Base-by-base conservation (phyloP, 2,888 invertebrate genomes). In the Entomobrya multifasciata region DNA sequence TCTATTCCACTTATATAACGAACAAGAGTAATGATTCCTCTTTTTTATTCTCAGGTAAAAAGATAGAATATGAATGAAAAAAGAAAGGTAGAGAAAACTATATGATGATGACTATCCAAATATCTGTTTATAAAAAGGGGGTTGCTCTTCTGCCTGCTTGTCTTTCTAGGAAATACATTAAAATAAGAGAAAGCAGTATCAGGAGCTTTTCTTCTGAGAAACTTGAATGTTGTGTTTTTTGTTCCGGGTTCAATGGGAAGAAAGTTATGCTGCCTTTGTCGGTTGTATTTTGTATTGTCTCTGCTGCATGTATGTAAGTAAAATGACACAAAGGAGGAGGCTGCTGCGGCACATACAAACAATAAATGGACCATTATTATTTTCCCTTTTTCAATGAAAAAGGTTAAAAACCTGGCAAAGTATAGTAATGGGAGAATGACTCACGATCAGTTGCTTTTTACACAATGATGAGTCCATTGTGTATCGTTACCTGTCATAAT, bases 401-500 rank as follows among this genome's bases (percentile, higher is more conserved):
- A 62, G 30, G 44, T 10, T 36, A 79, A 67, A 60, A 62, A n/a
- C 44, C n/a, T n/a, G n/a, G n/a, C n/a, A n/a, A n/a, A n/a, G n/a
- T 65, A 6, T 8, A 1, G 65, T 65, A 41, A 65, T 65, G 41
- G 65, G 65, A 41, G 41, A 65, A 65, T 65, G 65, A 65, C 36
- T 65, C 65, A n/a, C n/a, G n/a, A n/a, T n/a, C n/a, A 41, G 65
- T 65, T 41, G 65, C 41, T 36, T 47, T 70, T 70, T 81, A 80
- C 70, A 80, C 55, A 30, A 78, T 80, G 80, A 80, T 80, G 81
- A 70, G 81, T 62, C 81, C 81, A 81, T 81, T 81, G 81, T 70
- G 81, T 81, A 81, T 81, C 81, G 70, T 81, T 81, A 81, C 70
- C 81, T 81, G 81, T 57, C 81, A 81, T 81, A 70, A 55, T 79